These are phyloP conservation scores for Nomada goodeniana DNA, from an alignment of 2,888 invertebrate genomes.

Conservation along the genomic window DNA sequence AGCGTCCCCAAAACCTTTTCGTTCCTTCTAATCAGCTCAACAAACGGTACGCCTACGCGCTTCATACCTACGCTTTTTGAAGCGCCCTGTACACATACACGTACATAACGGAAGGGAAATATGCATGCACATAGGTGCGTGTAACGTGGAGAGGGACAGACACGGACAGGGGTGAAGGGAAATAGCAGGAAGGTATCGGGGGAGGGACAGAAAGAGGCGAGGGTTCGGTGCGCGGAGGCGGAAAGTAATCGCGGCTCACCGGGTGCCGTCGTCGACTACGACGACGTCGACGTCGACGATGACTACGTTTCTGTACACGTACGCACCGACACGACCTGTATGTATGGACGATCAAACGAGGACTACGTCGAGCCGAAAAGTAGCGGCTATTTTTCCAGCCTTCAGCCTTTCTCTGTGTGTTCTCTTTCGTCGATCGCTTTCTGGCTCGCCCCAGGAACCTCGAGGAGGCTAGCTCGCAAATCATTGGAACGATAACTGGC, in stretches of 20 bases:
- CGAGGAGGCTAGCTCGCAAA: slow-evolving; percentile 47
- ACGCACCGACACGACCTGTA: slow-evolving; percentile 41
- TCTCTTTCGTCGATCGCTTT: not conserved
- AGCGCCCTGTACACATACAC: not conserved
- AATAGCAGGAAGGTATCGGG: slow-evolving; percentile 81
- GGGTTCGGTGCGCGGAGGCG: slow-evolving; percentile 87
- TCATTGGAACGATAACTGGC: slow-evolving; percentile 49
- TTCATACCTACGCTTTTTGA: no score
- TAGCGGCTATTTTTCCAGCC: not conserved
- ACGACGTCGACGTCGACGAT: not conserved
- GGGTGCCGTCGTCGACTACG: slow-evolving; percentile 59
- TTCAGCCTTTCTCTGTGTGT: not conserved
- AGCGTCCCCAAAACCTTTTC: no score
- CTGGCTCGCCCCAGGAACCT: slow-evolving; percentile 49
- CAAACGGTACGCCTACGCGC: no score
- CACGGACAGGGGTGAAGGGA: slow-evolving; percentile 68
- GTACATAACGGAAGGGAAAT: slow-evolving; percentile 54
- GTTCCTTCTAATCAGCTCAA: no score
- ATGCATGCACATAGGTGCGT: slow-evolving; percentile 38
- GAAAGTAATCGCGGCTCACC: slow-evolving; percentile 85
- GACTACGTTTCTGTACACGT: slow-evolving; percentile 26
- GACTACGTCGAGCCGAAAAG: not conserved
- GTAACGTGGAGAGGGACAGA: slow-evolving; percentile 67
- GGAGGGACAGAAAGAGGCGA: slow-evolving; percentile 77
- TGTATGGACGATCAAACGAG: slow-evolving; percentile 21